These are phyloP conservation scores for Nephrotoma guestfalica DNA, from an alignment of 2,888 invertebrate genomes.

Conservation along the genomic window DNA sequence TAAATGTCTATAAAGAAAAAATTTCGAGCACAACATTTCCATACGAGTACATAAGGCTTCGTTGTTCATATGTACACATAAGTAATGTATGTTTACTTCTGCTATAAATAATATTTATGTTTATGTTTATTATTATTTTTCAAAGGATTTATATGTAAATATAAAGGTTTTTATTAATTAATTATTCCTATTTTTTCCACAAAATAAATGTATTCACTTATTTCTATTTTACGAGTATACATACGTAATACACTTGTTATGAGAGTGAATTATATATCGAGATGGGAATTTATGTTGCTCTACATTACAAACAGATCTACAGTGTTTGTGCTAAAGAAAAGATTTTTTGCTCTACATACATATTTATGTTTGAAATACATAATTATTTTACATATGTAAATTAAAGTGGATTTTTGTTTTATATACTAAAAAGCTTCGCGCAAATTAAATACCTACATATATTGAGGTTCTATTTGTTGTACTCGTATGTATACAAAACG, in stretches of 20 bases:
- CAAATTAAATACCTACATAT: neutral
- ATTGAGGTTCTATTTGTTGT: neutral
- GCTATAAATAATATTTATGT: neutral
- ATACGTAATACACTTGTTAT: neutral
- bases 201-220: neutral
- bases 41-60: neutral
- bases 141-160: neutral
- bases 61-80: neutral
- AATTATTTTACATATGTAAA: neutral
- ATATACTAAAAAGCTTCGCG: neutral
- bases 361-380: neutral
- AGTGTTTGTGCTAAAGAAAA: neutral
- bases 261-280: neutral
- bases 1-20: neutral
- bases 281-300: neutral
- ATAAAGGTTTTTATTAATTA: neutral
- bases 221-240: neutral
- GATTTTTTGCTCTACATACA: neutral
- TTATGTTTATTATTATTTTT: neutral
- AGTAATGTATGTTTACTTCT: neutral
- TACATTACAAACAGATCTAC: neutral
- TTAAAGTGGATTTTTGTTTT: neutral
- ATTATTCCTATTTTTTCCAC: neutral
- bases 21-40: neutral
- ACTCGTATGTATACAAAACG: no score